Base-by-base conservation (phyloP, 1,140 invertebrate species). In the Fopius arisanus region DNA sequence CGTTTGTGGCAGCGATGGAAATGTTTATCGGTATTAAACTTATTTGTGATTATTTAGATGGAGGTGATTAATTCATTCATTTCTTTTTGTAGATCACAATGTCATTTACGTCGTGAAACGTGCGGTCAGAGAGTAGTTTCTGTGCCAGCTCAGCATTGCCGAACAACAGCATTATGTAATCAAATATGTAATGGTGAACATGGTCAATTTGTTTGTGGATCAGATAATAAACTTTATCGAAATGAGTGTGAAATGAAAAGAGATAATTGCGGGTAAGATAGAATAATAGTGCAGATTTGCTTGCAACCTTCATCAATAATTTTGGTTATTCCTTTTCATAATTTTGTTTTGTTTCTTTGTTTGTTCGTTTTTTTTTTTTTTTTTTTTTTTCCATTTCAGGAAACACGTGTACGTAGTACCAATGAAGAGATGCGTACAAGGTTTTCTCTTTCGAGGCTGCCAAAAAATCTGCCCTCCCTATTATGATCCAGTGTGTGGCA, bases 211-310 rank as follows among this genome's bases (percentile, higher is more conserved):
- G 95, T 98, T 51, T 98, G 97, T 85, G 96, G 95, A 26, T 97
- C 94, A 5, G 96, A 98, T 84, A 95, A 95, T 82, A 93, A 94
- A 81, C 94, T 97, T 78, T 98, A 98, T 88, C 91, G 93, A 78
- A 97, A 95, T 84, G 94, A 96, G 84, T 98, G 97, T 82, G 93
- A 96, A 83, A 97, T 98, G 96, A 94, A 94, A 83, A 92, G 93
- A 81, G 92, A 95, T 83, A 97, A 97, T 85, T 97, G 96, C 87
- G 96, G 96, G 94, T 95, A 84, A 90, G 89, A 23, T 63, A 29
- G 2, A 23, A 21, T 19, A 9, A 23, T 54, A 54, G 9, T 2
- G 4, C 7, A 21, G 4, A 54, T 54, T 21, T 12, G 6, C 6
- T 6, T 16, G n/a, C 14, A 3, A 33, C 6, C n/a, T 16, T n/a